Evolutionary conservation across 2,113 vertebrate species (phyloP).

Genomic region (Heterochromis multidens): DNA sequence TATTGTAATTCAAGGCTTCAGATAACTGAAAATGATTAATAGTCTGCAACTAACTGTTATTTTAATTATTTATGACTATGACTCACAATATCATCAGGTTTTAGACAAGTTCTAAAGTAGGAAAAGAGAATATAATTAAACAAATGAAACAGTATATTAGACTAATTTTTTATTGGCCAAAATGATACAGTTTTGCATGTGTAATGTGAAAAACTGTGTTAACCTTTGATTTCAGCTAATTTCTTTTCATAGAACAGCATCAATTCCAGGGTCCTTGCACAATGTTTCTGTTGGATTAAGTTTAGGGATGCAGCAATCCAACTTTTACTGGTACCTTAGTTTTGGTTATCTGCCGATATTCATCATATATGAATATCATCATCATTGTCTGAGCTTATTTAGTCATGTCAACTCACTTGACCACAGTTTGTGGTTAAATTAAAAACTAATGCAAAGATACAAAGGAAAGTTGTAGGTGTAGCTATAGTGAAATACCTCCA

Average conservation of each 20-base stretch:
- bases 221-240: background rate
- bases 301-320: background rate
- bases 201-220: background rate
- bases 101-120: background rate
- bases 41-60: background rate
- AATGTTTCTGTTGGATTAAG: background rate
- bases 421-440: background rate
- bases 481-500: background rate
- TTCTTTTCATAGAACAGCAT: background rate
- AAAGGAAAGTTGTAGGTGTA: background rate
- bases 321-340: no score
- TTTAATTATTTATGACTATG: background rate
- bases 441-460: no score
- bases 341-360: no score
- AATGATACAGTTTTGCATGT: background rate
- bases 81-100: background rate
- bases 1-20: background rate
- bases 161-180: background rate
- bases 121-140: background rate
- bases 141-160: background rate
- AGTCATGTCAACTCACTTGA: no score
- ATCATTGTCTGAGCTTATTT: no score
- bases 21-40: background rate
- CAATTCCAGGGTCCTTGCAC: background rate
- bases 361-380: no score